Conservation (phyloP, 2,888 invertebrate species). For the Drosophila glabriapex region DNA sequence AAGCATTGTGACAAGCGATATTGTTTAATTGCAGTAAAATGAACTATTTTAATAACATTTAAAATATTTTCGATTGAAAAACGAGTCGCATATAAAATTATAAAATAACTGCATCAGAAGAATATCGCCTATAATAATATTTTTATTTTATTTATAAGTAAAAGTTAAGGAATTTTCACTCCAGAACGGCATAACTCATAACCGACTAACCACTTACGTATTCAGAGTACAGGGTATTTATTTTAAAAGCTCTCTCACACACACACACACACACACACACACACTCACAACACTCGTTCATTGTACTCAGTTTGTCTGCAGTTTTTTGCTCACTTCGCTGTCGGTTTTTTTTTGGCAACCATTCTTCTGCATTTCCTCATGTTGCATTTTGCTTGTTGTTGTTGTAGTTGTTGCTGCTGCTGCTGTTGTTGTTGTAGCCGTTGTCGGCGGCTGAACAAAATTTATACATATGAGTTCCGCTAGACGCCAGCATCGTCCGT, state of each 20-base stretch:
- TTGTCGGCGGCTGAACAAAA: slow-evolving; percentile 37
- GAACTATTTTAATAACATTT: neutral
- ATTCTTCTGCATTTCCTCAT: slow-evolving; percentile 62
- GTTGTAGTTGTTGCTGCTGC: slow-evolving; percentile 26
- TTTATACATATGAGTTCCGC: slow-evolving; percentile 59
- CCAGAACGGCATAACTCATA: neutral
- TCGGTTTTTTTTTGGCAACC: slow-evolving; percentile 46
- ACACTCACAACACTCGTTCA: neutral
- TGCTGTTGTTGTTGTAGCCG: slow-evolving; percentile 14
- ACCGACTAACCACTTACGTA: neutral
- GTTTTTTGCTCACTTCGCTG: slow-evolving; percentile 15
- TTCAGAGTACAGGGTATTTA: slow-evolving; percentile 13
- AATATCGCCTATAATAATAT: neutral
- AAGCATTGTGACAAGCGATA: neutral
- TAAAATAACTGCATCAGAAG: neutral
- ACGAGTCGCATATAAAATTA: neutral
- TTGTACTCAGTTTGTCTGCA: slow-evolving; percentile 42
- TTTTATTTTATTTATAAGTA: neutral
- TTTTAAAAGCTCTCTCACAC: neutral
- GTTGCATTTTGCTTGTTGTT: slow-evolving; percentile 43
- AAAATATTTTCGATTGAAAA: neutral
- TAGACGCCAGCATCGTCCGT: slow-evolving; percentile 17
- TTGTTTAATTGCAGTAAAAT: neutral
- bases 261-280: neutral
- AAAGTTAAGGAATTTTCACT: neutral